phyloP scores from a whole-genome alignment of 1,140 invertebrate genomes.

The Drosophila murphyi region DNA sequence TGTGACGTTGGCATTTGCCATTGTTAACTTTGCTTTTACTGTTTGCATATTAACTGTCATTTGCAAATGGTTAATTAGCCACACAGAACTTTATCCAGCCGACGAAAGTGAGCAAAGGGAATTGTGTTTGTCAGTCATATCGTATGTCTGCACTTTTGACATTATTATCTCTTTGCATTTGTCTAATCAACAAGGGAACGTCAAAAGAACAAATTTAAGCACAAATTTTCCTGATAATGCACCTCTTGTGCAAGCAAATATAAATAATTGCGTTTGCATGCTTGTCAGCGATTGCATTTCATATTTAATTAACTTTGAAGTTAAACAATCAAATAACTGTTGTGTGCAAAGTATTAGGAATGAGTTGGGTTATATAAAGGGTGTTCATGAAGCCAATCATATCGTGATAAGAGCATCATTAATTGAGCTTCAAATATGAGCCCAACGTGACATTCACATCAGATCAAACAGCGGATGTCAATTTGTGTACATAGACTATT shows the following conservation, averaged over 20 bases:
- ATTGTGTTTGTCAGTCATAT: constrained; percentile 37
- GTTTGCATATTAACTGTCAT: constrained; percentile 50
- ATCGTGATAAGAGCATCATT: constrained; percentile 12
- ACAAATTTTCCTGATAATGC: neutral
- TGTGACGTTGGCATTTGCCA: constrained; percentile 28
- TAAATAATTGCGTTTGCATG: neutral
- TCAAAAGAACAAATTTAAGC: neutral
- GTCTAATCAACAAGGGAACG: neutral
- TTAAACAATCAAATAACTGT: constrained; percentile 10
- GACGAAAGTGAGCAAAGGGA: neutral
- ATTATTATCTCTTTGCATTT: neutral
- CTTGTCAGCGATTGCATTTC: constrained; percentile 3
- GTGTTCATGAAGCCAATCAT: neutral
- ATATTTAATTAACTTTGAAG: constrained; percentile 27
- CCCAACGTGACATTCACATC: neutral
- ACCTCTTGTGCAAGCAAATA: neutral
- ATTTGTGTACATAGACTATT: constrained; percentile 48
- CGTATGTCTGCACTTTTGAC: neutral
- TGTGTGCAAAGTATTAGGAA: neutral
- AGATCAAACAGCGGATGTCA: constrained; percentile 20
- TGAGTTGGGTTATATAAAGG: constrained; percentile 17
- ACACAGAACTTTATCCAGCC: neutral
- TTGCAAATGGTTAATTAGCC: constrained; percentile 38
- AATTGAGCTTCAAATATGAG: constrained; percentile 8
- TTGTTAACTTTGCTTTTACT: constrained; percentile 23